Evolutionary conservation across 1,140 invertebrate genomes (phyloP).

Genomic region (Frieseomelitta varia): DNA sequence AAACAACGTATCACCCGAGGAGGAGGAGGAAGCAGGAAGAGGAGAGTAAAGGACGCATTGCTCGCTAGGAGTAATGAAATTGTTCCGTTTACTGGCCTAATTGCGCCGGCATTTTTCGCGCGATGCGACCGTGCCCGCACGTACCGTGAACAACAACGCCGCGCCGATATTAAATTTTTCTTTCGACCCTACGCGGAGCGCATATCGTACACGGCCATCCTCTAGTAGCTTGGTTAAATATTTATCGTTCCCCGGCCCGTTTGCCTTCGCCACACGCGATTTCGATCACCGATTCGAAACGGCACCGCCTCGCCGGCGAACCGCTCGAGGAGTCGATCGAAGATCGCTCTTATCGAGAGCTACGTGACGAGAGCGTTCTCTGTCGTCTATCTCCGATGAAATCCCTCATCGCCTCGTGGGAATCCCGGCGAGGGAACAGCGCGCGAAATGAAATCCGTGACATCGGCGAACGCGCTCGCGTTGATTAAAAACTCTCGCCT

Average conservation of each 20-base stretch:
- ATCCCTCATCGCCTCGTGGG: neutral
- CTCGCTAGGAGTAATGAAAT: constrained; percentile 33
- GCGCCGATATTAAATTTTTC: constrained; percentile 31
- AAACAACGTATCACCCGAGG: neutral
- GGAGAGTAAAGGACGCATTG: neutral
- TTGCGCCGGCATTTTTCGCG: constrained; percentile 29
- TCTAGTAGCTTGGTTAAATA: neutral
- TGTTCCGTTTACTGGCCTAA: constrained; percentile 31
- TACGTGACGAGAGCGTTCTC: neutral
- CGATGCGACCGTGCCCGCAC: neutral
- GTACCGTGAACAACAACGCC: neutral
- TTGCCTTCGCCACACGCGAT: neutral
- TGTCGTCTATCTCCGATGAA: neutral
- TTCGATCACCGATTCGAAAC: neutral
- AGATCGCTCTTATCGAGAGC: neutral
- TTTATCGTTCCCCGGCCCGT: neutral
- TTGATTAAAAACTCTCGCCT: neutral
- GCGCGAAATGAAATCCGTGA: neutral
- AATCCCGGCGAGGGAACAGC: neutral
- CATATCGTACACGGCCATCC: too few relatives aligned
- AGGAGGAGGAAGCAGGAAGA: too few relatives aligned
- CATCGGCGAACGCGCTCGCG: neutral
- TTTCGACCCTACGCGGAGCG: neutral
- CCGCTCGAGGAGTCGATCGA: neutral
- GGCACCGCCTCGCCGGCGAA: neutral